Conservation (phyloP, 2,113 vertebrate species). For the Cygnus buccinator region DNA sequence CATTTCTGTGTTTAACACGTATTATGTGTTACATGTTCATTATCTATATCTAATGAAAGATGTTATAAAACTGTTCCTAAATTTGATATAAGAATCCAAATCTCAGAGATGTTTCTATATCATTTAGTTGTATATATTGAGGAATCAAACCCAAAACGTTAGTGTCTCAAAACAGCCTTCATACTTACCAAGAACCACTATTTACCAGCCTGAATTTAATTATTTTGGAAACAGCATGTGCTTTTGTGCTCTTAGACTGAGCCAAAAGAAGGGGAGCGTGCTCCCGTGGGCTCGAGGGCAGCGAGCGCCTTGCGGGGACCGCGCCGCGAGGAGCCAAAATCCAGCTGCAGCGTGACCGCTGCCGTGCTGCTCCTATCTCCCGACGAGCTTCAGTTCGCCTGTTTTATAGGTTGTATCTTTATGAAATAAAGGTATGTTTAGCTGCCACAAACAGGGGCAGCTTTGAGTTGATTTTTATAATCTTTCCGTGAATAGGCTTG, state of each 20-base stretch:
- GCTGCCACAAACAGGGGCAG: conserved; percentile 73
- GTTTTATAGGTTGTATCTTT: conserved; percentile 73
- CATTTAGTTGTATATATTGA: fast-evolving
- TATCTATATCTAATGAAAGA: fast-evolving
- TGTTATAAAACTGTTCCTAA: fast-evolving
- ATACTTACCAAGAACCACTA: fast-evolving
- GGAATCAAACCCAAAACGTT: fast-evolving
- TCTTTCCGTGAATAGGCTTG: conserved; percentile 78
- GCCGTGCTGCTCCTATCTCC: background rate
- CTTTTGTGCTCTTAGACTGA: background rate
- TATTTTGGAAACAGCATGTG: background rate
- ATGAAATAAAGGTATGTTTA: conserved; percentile 78
- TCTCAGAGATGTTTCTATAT: fast-evolving
- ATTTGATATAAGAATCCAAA: fast-evolving
- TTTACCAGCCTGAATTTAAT: background rate
- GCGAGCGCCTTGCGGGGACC: background rate
- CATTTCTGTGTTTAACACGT: fast-evolving
- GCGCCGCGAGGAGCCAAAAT: background rate
- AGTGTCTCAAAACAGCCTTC: background rate
- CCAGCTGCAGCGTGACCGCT: background rate
- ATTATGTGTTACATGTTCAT: fast-evolving
- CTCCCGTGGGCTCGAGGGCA: background rate
- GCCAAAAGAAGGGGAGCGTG: background rate
- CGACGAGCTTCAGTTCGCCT: conserved; percentile 65
- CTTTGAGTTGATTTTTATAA: conserved; percentile 83